Evolutionary conservation across 2,797 vertebrate genomes (phyloP), one percentile per base, ranked within the genome.

Genomic region (Chrysocyon brachyurus): DNA sequence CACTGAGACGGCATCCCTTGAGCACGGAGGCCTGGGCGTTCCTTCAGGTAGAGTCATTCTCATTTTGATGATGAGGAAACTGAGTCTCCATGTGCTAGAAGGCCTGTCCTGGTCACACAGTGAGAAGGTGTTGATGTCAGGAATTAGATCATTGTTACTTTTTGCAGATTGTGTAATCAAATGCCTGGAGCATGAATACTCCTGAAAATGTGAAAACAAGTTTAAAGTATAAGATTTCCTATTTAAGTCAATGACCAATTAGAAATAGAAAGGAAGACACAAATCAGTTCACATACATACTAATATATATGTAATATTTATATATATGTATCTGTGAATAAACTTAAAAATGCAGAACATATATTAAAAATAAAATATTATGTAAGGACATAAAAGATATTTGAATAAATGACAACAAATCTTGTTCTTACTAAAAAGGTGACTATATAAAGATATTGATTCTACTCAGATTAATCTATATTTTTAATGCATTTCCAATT

Each of bases 41-140:
- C 33, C 19, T 26, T 33, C 5, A 3, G 4, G 10, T 6, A 1
- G n/a, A 6, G 0, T 1, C 16, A 19, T 5, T 11, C 16, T 12
- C 6, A 0, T 1, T 24, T 66, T 1, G 1, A 21, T 66, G 17
- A 12, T 14, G 14, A 33, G 19, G 61, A 70, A 5, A 31, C 17
- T 15, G 24, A 61, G 75, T 6, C 24, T 84, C 21, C 2, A 28
- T 1, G 0, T 5, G 9, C 11, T 16, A 11, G 36, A 15, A 2
- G 1, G 16, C 46, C 61, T 33, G 17, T 9, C 28, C 5, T 0
- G 40, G 40, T 15, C 78, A 70, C 57, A 16, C 0, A 12, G 24
- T 5, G 3, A 68, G 54, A n/a, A 17, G 4, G 3, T 1, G 7
- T n/a, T 54, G 46, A 16, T 2, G 2, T 28, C 15, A 10, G 31